Evolutionary conservation across 2,888 invertebrate genomes (phyloP), one percentile per base, ranked within the genome.

Genomic region (Caenorhabditis sulstoni): DNA sequence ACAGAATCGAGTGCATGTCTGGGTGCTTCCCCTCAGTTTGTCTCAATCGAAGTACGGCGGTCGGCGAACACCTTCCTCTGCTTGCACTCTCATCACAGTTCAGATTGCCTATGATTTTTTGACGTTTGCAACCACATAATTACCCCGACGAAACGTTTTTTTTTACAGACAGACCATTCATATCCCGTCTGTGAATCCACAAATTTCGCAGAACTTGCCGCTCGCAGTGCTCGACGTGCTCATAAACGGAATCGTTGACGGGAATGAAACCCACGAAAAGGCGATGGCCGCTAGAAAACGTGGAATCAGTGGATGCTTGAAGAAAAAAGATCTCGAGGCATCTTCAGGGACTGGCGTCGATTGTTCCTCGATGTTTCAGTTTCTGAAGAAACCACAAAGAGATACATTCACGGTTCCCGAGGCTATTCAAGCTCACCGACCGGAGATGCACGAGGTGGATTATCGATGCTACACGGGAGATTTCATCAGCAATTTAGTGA

Each of bases 21-120:
- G 80, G 80, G 66, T 80, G 0, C 58, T 80, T 16, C 80, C 80
- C 47, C 39, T 75, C 22, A 57, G 41, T 22, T n/a, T 76, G 0
- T 80, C 80, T 5, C 80, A 80, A 41, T 80, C 80, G 3, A 74
- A 73, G 37, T 76, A 70, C 37, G 80, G 80, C 18, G 80, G 76
- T 12, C 45, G 80, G n/a, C 44, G 41, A n/a, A 62, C 37, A 14
- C 80, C 75, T 4, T 80, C 80, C 29, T 76, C 75, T 23, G 80
- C 80, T 11, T 80, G 80, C 44, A 80, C 80, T 16, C 44, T 80
- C 1, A 80, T 80, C 41, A 71, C 80, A 1, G 61, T 80, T 8
- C 80, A 80, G 44, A 71, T 80, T 35, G 71, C 76, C 3, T 47
- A 71, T 7, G 71, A 76, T 41, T 67, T 80, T 22, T 20, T 75